Percentiles rank a stretch among this genome's conserved stretches.
Conservation (phyloP, 2,113 vertebrate species). For the Halcyon malimbica region DNA sequence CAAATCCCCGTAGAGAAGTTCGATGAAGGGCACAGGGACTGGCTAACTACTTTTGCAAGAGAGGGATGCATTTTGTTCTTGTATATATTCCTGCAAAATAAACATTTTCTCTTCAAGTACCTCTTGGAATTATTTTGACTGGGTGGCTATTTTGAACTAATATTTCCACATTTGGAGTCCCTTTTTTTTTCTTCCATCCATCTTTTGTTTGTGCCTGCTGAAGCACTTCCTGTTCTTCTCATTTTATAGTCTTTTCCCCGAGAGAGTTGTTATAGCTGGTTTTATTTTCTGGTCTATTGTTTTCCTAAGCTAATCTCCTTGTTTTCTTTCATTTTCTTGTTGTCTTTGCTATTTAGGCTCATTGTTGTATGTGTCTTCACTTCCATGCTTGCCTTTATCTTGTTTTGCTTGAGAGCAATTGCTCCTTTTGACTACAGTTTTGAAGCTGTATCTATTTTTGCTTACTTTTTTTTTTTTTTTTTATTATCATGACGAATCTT, state of each 20-base stretch:
- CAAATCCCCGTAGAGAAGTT: background rate
- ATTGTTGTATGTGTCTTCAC: background rate
- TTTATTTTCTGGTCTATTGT: slow-evolving; percentile 21
- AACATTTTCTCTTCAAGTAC: background rate
- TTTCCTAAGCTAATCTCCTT: slow-evolving; percentile 22
- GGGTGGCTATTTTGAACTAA: background rate
- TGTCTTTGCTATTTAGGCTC: background rate
- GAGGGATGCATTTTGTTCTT: background rate
- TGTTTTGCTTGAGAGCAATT: background rate
- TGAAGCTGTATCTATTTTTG: background rate
- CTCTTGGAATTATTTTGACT: background rate
- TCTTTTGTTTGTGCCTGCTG: background rate
- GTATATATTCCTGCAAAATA: background rate
- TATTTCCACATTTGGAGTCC: background rate
- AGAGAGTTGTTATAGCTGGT: background rate
- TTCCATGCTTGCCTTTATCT: background rate
- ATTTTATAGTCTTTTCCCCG: background rate
- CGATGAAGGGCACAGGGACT: background rate
- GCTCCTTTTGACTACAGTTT: background rate
- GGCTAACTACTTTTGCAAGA: background rate
- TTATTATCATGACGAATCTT: background rate
- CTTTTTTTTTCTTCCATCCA: too few species aligned
- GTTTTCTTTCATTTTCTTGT: background rate
- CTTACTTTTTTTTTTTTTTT: background rate
- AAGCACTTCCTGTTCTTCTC: background rate